Base-by-base conservation (phyloP, 2,888 invertebrate genomes). In the Cacoxenus indagator region DNA sequence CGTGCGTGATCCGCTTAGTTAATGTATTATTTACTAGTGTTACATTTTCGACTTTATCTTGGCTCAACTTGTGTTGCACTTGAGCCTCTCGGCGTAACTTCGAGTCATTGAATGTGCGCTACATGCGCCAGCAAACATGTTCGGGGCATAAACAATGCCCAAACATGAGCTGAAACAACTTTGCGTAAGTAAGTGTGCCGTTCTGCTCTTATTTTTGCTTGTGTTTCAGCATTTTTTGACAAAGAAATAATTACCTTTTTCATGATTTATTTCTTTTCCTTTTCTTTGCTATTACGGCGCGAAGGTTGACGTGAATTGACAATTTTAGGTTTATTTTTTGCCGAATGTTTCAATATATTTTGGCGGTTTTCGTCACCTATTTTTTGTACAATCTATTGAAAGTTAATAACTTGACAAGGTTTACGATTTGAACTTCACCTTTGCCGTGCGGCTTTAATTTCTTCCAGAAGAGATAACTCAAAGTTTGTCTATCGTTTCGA, bases 271-370 rank as follows among this genome's bases (percentile, higher is more conserved):
- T 54, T 54, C 26, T 54, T 22, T n/a, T n/a, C n/a, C 26, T 54
- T 24, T 24, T 9, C 22, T 24, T 51, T 51, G 2, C 37, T 51
- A 9, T 17, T 51, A 3, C 51, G 6, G 19, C 4, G 2, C 24
- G 54, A 54, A 54, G 54, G 54, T 26, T 22, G 24, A 8, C 37
- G 24, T 54, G 54, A 54, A 26, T 54, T 26, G 54, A 24, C 54
- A 54, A 54, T 51, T 51, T 51, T 51, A 5, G 19, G n/a, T 46
- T 17, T 54, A 22, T 54, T 19, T 54, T 8, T 1, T 26, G 54
- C 19, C 24, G 54, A 54, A 54, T 22, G 54, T 54, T 54, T 54
- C 24, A 54, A n/a, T 11, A 54, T 54, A 54, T 24, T 24, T 54
- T 54, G 26, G 14, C 11, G 26, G 14, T 24, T 54, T 54, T 54